A percentile compares a stretch with the other conserved stretches of the same genome.
Conservation (phyloP, 2,888 invertebrate species). For the Melanophora roralis region DNA sequence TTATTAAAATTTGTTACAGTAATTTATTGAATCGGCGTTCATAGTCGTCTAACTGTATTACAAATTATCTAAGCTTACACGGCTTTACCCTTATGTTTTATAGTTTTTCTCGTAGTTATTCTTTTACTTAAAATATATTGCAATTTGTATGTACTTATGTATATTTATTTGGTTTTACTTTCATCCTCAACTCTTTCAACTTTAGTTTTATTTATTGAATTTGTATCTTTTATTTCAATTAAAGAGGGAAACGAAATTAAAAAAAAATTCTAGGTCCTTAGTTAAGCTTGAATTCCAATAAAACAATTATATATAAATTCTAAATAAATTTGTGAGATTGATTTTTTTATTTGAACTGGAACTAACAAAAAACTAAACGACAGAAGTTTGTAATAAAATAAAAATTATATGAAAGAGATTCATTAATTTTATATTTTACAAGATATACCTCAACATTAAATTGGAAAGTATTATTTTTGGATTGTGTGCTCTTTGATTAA, state of each 20-base stretch:
- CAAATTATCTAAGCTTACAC: background rate
- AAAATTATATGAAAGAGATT: slow-evolving; percentile 25
- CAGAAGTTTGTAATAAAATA: slow-evolving; percentile 36
- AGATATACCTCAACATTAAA: too few relatives aligned
- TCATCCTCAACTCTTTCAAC: background rate
- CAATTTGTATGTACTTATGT: slow-evolving; percentile 16
- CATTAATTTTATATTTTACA: too few relatives aligned
- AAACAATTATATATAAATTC: background rate
- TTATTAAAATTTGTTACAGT: too few relatives aligned
- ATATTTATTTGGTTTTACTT: background rate
- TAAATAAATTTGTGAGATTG: slow-evolving; percentile 10
- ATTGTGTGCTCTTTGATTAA: too few relatives aligned
- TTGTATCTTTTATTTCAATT: background rate
- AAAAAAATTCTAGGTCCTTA: slow-evolving; percentile 26
- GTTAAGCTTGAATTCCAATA: slow-evolving; percentile 52
- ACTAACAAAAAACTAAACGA: slow-evolving; percentile 31
- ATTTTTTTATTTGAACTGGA: slow-evolving; percentile 29
- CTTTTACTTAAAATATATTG: slow-evolving; percentile 27
- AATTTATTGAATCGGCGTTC: too few relatives aligned
- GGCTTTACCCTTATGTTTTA: slow-evolving; percentile 22
- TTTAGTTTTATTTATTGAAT: slow-evolving; percentile 45
- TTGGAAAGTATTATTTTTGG: too few relatives aligned
- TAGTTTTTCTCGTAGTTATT: slow-evolving; percentile 24
- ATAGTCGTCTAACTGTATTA: background rate
- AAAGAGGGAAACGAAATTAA: background rate